These are phyloP conservation scores for Xenopus petersii DNA, from an alignment of 2,797 vertebrate species.

Conservation along the genomic window DNA sequence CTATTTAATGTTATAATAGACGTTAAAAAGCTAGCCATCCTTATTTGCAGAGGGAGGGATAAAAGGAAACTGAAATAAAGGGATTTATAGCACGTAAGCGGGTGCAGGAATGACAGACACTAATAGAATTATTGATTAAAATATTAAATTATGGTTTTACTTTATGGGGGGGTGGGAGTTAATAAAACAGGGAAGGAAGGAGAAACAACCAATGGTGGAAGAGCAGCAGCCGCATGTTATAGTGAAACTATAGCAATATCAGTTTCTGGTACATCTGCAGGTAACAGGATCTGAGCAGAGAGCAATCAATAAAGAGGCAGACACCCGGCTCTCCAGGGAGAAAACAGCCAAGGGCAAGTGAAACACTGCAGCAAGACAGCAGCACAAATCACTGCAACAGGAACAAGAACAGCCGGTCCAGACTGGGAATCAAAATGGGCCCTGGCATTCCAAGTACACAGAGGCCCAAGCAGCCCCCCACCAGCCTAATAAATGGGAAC, in stretches of 20 bases:
- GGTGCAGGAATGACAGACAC: too few relatives aligned
- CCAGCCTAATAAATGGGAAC: too few relatives aligned
- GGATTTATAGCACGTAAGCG: too few relatives aligned
- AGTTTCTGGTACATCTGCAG: constrained; percentile 38
- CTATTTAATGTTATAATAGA: too few relatives aligned
- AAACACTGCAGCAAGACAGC: background rate
- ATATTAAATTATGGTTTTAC: background rate
- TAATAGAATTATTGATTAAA: too few relatives aligned
- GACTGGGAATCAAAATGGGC: too few relatives aligned
- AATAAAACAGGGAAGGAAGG: background rate
- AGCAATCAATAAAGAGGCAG: constrained; percentile 33
- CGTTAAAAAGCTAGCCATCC: too few relatives aligned
- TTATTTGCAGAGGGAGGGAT: too few relatives aligned
- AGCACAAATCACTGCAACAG: background rate
- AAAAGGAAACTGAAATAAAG: too few relatives aligned
- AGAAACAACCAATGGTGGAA: background rate
- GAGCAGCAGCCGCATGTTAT: background rate
- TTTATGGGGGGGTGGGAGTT: background rate
- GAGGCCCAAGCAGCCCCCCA: too few relatives aligned
- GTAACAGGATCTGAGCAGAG: constrained; percentile 33
- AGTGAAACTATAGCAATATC: constrained; percentile 5
- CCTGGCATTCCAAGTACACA: too few relatives aligned
- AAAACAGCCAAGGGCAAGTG: constrained; percentile 25
- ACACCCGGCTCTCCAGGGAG: constrained; percentile 18
- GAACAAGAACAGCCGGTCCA: too few relatives aligned